Percentiles rank a stretch among this genome's conserved stretches.
Conservation (phyloP, 2,113 vertebrate species). For the Clinocottus analis region DNA sequence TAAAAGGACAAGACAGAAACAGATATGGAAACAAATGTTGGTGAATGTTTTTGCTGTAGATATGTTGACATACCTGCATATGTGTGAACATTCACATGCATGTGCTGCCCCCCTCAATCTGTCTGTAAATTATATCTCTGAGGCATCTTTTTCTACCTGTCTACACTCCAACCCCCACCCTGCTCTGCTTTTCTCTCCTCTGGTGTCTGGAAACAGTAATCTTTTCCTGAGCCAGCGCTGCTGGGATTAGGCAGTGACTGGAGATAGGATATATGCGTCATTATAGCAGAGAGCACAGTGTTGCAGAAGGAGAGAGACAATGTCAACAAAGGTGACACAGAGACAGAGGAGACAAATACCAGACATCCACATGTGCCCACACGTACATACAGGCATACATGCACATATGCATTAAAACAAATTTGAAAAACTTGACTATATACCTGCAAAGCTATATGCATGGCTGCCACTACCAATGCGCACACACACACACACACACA, state of each 20-base stretch:
- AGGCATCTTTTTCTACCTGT: slow-evolving; percentile 64
- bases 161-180: slow-evolving; percentile 55
- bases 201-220: slow-evolving; percentile 82
- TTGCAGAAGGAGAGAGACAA: slow-evolving; percentile 73
- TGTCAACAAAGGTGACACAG: slow-evolving; percentile 81
- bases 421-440: slow-evolving; percentile 20
- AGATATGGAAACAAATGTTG: slow-evolving; percentile 3
- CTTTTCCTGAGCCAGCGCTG: slow-evolving; percentile 82
- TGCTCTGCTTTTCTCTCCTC: slow-evolving; percentile 67
- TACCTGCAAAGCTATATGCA: slow-evolving; percentile 10
- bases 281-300: slow-evolving; percentile 76
- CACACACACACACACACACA: slow-evolving; percentile 26
- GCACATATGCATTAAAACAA: slow-evolving; percentile 44
- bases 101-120: slow-evolving; percentile 41
- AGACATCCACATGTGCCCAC: slow-evolving; percentile 41
- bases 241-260: slow-evolving; percentile 83
- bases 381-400: slow-evolving; percentile 5
- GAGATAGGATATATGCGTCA: slow-evolving; percentile 83
- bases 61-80: slow-evolving; percentile 23
- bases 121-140: slow-evolving; percentile 61
- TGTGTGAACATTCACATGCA: slow-evolving; percentile 38
- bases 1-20: neutral
- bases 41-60: slow-evolving; percentile 7
- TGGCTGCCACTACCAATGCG: slow-evolving; percentile 16
- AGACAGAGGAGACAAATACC: slow-evolving; percentile 54